Conservation (phyloP, 2,113 vertebrate species). For the Neolamprologus falcicula region DNA sequence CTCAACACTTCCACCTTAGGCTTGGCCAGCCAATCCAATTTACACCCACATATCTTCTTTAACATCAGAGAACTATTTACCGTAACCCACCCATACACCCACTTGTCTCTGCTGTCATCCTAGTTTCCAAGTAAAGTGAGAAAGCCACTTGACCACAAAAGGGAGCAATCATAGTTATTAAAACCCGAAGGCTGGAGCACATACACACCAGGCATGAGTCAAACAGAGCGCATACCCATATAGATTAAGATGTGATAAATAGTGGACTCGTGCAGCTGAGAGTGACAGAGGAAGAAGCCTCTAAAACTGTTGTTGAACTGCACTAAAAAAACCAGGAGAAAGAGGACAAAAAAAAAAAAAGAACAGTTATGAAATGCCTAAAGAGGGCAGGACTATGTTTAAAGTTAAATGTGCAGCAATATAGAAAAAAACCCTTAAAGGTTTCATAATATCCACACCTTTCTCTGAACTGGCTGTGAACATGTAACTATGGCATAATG, state of each 20-base stretch:
- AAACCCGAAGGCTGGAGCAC: not conserved
- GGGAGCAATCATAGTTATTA: slow-evolving; percentile 1
- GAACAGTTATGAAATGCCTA: slow-evolving; percentile 55
- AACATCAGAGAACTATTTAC: slow-evolving; percentile 31
- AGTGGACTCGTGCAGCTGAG: slow-evolving; percentile 28
- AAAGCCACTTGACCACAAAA: slow-evolving; percentile 6
- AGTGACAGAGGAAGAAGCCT: slow-evolving; percentile 52
- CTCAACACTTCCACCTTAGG: slow-evolving; percentile 29
- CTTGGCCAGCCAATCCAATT: slow-evolving; percentile 25
- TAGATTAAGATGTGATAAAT: slow-evolving; percentile 23
- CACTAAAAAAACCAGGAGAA: not conserved
- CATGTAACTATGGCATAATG: not conserved
- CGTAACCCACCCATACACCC: slow-evolving; percentile 4
- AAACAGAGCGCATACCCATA: not conserved
- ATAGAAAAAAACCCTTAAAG: slow-evolving; percentile 12
- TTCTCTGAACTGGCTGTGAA: not conserved
- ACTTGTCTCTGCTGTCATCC: not conserved
- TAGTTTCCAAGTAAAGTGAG: not conserved
- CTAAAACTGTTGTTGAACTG: slow-evolving; percentile 60
- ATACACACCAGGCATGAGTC: not conserved
- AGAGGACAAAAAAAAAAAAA: not conserved
- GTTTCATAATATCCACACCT: slow-evolving; percentile 13
- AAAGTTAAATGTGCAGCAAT: slow-evolving; percentile 23
- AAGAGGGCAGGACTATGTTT: slow-evolving; percentile 28
- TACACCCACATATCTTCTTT: slow-evolving; percentile 49